These are phyloP conservation scores for Pluvialis apricaria DNA, from an alignment of 2,113 vertebrate genomes.

Conservation along the genomic window DNA sequence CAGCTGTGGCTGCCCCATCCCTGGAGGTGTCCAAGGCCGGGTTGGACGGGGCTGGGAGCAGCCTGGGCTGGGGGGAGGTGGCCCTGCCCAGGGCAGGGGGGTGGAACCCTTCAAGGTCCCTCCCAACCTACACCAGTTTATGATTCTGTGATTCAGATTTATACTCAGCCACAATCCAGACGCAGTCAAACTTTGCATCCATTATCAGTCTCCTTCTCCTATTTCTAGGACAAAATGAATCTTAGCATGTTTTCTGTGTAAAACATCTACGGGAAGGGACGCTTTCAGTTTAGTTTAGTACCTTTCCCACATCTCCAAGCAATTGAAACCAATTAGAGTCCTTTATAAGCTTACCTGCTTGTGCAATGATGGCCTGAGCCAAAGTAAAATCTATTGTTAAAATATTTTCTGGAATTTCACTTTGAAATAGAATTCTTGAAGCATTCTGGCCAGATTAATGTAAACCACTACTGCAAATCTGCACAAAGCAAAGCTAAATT, in stretches of 20 bases:
- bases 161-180: background rate
- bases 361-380: background rate
- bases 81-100: too few relatives aligned
- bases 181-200: background rate
- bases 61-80: too few relatives aligned
- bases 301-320: background rate
- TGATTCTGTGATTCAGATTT: background rate
- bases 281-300: background rate
- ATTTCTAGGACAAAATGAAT: background rate
- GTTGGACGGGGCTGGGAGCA: too few relatives aligned
- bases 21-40: too few relatives aligned
- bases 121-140: too few relatives aligned
- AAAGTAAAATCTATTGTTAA: background rate
- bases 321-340: background rate
- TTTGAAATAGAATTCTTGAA: background rate
- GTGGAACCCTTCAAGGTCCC: too few relatives aligned
- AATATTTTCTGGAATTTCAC: background rate
- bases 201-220: background rate
- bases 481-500: background rate
- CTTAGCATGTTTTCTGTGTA: background rate
- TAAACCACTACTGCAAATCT: background rate
- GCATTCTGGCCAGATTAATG: background rate
- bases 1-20: too few relatives aligned
- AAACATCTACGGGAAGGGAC: background rate
- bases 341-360: background rate